Evolutionary conservation across 2,113 vertebrate species (phyloP).

Genomic region (Notothenia rossii): DNA sequence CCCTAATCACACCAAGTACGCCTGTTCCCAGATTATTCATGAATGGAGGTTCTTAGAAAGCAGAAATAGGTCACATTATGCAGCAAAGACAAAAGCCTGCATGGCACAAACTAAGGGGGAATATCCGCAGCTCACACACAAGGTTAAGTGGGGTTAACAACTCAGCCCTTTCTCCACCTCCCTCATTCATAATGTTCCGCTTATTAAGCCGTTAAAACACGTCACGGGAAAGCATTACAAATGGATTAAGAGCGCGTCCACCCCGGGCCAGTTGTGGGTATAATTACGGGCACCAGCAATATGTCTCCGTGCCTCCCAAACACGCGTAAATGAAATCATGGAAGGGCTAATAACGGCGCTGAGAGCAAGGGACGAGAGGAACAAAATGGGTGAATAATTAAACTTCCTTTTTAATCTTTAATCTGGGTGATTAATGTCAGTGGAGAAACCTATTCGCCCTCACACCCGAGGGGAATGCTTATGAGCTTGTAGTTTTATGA

Average conservation of each 20-base stretch:
- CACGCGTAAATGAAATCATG: constrained; percentile 31
- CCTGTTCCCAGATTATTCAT: constrained; percentile 64
- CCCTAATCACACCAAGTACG: constrained; percentile 28
- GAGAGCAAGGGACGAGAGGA: constrained; percentile 15
- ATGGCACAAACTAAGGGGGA: neutral
- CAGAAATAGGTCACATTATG: constrained; percentile 61
- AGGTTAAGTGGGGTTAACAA: constrained; percentile 66
- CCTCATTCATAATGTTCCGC: constrained; percentile 15
- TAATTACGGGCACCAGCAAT: constrained; percentile 38
- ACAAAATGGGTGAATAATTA: constrained; percentile 73
- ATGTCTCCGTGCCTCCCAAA: constrained; percentile 15
- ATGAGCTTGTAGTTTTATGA: constrained; percentile 48
- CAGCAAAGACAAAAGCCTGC: constrained; percentile 50
- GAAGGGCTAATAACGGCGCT: constrained; percentile 6
- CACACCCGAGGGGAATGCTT: constrained; percentile 67
- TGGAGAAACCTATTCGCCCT: constrained; percentile 66
- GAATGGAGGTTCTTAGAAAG: constrained; percentile 48
- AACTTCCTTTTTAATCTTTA: constrained; percentile 76
- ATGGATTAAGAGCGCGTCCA: constrained; percentile 26
- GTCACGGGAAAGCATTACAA: constrained; percentile 33
- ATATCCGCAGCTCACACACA: constrained; percentile 35
- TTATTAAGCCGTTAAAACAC: constrained; percentile 31
- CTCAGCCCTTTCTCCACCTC: neutral
- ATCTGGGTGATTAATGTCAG: constrained; percentile 77
- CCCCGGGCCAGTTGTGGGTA: neutral